A percentile compares a stretch with the other conserved stretches of the same genome.
phyloP scores from a whole-genome alignment of 2,113 vertebrate genomes.

The Onychostoma macrolepis region DNA sequence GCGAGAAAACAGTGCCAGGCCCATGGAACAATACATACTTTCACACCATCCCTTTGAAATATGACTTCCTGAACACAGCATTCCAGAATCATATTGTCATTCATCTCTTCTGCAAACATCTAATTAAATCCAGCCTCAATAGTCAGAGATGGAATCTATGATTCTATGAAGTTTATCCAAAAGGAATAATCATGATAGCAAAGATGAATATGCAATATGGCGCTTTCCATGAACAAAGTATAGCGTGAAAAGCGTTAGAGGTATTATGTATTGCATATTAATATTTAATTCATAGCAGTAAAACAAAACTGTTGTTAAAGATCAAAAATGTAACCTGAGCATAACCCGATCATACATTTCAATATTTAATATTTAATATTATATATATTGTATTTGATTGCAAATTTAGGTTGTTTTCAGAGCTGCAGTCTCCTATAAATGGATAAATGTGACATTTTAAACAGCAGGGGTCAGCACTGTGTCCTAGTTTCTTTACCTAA shows the following conservation, averaged over 20 bases:
- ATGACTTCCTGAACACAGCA: conserved; percentile 7
- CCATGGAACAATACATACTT: background rate
- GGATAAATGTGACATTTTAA: background rate
- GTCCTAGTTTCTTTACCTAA: background rate
- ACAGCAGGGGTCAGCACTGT: conserved; percentile 42
- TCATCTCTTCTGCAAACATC: conserved; percentile 17
- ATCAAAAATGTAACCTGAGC: background rate
- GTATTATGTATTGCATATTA: background rate
- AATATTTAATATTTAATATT: background rate
- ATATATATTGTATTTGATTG: background rate
- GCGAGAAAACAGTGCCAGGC: background rate
- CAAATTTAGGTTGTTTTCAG: background rate
- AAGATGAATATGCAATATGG: background rate
- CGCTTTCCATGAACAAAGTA: background rate
- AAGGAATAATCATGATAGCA: background rate
- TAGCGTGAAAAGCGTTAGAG: background rate
- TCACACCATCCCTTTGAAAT: background rate
- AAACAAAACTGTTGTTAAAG: background rate
- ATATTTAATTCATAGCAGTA: background rate
- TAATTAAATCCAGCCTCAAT: conserved; percentile 18
- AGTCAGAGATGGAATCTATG: background rate
- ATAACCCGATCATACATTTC: background rate
- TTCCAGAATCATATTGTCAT: conserved; percentile 8
- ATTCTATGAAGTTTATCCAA: conserved; percentile 1
- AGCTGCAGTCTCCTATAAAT: background rate